Percentiles rank a stretch among this genome's conserved stretches.
Conservation (phyloP, 2,113 vertebrate genomes). For the Girardinichthys multiradiatus region DNA sequence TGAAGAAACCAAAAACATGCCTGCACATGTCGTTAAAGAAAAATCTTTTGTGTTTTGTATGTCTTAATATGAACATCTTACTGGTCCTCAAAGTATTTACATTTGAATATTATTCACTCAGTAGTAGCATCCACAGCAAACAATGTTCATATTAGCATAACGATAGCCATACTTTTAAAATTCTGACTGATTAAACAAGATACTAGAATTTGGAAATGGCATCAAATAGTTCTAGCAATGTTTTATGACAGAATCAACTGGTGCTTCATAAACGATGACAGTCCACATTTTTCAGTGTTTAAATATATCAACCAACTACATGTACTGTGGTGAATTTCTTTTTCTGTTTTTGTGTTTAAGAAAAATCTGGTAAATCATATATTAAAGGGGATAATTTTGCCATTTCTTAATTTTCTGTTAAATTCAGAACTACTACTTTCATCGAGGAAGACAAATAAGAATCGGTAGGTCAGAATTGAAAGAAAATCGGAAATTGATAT, state of each 20-base stretch:
- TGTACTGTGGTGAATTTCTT: background rate
- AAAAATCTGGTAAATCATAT: background rate
- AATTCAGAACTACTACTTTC: no score
- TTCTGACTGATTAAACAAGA: background rate
- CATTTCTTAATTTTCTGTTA: background rate
- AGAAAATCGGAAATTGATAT: no score
- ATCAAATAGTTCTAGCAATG: no score
- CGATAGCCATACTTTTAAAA: no score
- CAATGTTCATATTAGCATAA: background rate
- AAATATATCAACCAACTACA: background rate
- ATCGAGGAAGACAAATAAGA: no score
- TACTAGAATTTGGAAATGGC: background rate
- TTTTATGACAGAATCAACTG: background rate
- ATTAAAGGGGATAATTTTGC: background rate
- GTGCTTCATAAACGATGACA: background rate
- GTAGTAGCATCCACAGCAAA: background rate
- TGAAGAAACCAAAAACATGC: background rate
- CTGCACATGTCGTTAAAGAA: background rate
- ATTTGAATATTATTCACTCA: background rate
- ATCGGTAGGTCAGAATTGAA: no score
- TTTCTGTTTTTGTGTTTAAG: background rate
- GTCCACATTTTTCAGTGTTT: background rate
- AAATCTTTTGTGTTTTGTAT: background rate
- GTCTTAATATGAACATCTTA: background rate
- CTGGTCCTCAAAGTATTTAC: background rate